Evolutionary conservation across 2,888 invertebrate species (phyloP), one percentile per base, ranked within the genome.

Genomic region (Panzeria rudis): DNA sequence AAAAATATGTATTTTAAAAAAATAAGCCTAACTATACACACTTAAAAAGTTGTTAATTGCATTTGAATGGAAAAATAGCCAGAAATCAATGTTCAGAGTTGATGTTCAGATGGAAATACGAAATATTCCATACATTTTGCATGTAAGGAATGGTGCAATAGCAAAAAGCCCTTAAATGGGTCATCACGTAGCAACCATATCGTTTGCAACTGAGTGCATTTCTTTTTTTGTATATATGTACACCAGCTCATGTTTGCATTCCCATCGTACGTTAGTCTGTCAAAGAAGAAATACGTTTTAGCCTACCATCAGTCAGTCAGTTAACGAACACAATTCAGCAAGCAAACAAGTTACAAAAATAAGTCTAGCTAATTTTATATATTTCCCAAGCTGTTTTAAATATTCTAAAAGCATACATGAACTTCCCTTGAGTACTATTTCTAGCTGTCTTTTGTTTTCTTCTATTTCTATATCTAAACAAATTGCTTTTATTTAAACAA

Each of bases 331-430:
- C 17, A 56, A 41, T 20, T 6, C 13, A 20, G 32, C 32, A 20
- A 54, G 23, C 35, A 20, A 54, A n/a, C 35, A 44, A 44, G 15
- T 62, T 20, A 15, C 20, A 41, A 52, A 23, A 13, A 50, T 23
- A 23, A 52, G 47, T 59, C 44, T 50, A 32, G 8, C 29, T 25
- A 35, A n/a, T 35, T 54, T 50, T 15, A 54, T 44, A 56, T 47
- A 76, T 56, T 66, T 66, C 44, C 66, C 44, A 32, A 61, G 47
- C 41, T 44, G 44, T 59, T 66, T 59, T 32, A 73, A 50, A 66
- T 76, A 84, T 84, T 84, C 80, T n/a, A 68, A 84, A 80, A 52
- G 80, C 84, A 84, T 84, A 72, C 52, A 61, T 80, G 80, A 76
- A 80, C 71, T 76, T 80, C 76, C 84, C 80, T 38, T 32, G 38